phyloP scores from a whole-genome alignment of 1,140 invertebrate genomes.

The Aphelenchoides avenae region DNA sequence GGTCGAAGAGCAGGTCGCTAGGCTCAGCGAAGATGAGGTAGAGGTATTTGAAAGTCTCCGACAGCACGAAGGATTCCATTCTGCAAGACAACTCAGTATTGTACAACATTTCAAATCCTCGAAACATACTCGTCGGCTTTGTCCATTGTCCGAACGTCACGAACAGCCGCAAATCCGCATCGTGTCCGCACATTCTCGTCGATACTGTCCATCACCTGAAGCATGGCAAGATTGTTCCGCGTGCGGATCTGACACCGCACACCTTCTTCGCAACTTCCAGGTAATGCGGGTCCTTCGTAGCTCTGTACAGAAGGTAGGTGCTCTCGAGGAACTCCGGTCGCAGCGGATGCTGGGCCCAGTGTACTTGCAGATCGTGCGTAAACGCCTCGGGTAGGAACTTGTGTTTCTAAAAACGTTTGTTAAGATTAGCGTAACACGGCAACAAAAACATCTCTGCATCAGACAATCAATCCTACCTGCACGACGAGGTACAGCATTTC shows the following conservation, averaged over 20 bases:
- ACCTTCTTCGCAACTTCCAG: slow-evolving; percentile 80
- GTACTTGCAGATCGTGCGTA: slow-evolving; percentile 86
- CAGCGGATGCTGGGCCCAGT: slow-evolving; percentile 94
- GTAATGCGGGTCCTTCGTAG: slow-evolving; percentile 91
- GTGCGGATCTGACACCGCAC: neutral
- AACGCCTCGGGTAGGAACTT: slow-evolving; percentile 97
- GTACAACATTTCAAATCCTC: neutral
- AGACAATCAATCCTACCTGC: slow-evolving; percentile 26
- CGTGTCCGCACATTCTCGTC: slow-evolving; percentile 84
- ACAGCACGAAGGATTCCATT: slow-evolving; percentile 95
- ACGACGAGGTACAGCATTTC: slow-evolving; percentile 61
- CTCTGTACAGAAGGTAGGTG: slow-evolving; percentile 88
- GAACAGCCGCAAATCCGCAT: slow-evolving; percentile 92
- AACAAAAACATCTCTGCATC: neutral
- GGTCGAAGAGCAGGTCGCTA: slow-evolving; percentile 76
- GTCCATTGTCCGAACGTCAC: slow-evolving; percentile 81
- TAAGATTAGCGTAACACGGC: no score
- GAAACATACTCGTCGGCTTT: slow-evolving; percentile 70
- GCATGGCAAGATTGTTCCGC: neutral
- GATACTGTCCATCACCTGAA: slow-evolving; percentile 75
- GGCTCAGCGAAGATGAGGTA: slow-evolving; percentile 87
- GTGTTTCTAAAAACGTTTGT: slow-evolving; percentile 85
- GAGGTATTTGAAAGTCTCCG: slow-evolving; percentile 96
- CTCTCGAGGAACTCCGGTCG: slow-evolving; percentile 96
- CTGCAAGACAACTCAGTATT: slow-evolving; percentile 60